These are phyloP conservation scores for Lonchura striata DNA, from an alignment of 2,113 vertebrate species.

Conservation along the genomic window DNA sequence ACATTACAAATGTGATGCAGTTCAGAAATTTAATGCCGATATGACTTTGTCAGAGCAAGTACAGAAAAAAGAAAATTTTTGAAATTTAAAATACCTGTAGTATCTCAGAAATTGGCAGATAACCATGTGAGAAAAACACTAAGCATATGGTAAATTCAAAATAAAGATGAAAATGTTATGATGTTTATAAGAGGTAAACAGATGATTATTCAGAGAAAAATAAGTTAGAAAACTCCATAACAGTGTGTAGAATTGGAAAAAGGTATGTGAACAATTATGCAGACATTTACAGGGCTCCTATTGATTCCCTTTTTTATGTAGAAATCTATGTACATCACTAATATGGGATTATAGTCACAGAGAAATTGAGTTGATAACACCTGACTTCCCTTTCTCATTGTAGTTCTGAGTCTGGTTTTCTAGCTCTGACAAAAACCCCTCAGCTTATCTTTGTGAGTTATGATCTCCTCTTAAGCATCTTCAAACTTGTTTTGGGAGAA, in stretches of 20 bases:
- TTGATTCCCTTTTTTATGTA: not conserved
- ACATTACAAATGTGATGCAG: not conserved
- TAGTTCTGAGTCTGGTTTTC: not conserved
- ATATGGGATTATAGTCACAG: not conserved
- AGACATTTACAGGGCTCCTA: not conserved
- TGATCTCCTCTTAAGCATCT: not conserved
- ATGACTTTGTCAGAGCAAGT: not conserved
- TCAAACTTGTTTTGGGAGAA: not conserved
- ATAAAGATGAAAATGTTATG: conserved; percentile 1
- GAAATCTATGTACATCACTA: not conserved
- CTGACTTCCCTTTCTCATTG: not conserved
- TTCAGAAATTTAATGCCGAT: not conserved
- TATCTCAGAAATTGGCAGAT: not conserved
- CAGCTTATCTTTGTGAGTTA: not conserved
- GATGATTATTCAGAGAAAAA: not conserved
- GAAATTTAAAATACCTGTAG: not conserved
- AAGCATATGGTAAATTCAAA: not conserved
- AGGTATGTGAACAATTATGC: not conserved
- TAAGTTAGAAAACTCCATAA: not conserved
- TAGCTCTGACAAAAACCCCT: not conserved
- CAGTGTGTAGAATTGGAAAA: not conserved
- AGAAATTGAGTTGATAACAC: not conserved
- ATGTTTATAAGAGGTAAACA: conserved; percentile 7
- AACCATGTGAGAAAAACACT: not conserved
- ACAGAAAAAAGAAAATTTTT: not conserved